Conservation (phyloP, 2,797 vertebrate genomes). For the Spheniscus humboldti region DNA sequence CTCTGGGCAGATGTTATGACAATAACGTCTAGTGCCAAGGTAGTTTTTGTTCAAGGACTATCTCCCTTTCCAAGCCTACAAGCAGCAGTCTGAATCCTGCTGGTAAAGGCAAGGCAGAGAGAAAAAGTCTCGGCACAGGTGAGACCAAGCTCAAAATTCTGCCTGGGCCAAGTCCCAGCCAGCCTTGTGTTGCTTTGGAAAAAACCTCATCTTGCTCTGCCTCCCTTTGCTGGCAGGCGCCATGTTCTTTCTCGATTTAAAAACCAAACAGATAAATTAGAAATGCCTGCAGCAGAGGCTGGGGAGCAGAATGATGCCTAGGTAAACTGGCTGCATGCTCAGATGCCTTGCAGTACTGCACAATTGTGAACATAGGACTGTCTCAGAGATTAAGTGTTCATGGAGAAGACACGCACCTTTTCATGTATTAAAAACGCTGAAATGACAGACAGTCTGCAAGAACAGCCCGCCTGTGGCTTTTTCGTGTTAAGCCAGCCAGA, state of each 20-base stretch:
- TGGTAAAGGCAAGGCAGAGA: not conserved
- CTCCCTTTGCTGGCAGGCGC: not conserved
- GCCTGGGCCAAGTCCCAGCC: not conserved
- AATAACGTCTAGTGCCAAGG: not conserved
- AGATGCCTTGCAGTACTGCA: not conserved
- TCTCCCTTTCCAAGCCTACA: not conserved
- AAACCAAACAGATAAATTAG: not conserved
- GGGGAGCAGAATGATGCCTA: not conserved
- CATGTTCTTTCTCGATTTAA: not conserved
- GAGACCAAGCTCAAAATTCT: not conserved
- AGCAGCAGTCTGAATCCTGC: not conserved
- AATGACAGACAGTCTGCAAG: not conserved
- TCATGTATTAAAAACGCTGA: not conserved
- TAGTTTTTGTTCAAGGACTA: not conserved
- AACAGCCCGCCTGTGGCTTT: not conserved
- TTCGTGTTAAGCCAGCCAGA: rapidly evolving
- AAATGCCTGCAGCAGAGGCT: not conserved
- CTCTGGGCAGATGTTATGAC: not conserved
- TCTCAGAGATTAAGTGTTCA: not conserved
- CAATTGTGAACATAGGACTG: not conserved
- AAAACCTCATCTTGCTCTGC: not conserved
- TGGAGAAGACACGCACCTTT: not conserved
- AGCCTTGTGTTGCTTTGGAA: not conserved
- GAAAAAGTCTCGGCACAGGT: not conserved
- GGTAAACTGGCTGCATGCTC: not conserved